Conservation (phyloP, 1,140 invertebrate genomes). For the Ostrea denselamellosa region DNA sequence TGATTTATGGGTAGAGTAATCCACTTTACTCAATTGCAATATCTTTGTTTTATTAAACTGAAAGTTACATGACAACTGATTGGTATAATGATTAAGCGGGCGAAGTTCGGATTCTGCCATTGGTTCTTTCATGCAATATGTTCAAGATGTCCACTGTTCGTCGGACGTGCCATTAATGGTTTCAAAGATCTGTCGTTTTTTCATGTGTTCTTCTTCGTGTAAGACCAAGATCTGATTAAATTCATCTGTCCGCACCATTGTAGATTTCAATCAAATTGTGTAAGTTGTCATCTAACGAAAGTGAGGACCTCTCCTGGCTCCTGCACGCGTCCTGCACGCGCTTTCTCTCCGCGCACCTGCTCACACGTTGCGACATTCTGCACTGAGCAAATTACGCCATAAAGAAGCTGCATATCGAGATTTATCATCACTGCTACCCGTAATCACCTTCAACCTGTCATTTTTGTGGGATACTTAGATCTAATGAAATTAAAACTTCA, state of each 20-base stretch:
- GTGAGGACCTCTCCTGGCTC: not conserved
- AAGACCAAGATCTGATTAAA: not conserved
- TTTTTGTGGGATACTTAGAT: not conserved
- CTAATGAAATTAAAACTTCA: slow-evolving; percentile 4
- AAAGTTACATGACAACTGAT: not conserved
- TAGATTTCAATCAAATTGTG: slow-evolving; percentile 34
- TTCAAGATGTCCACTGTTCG: not conserved
- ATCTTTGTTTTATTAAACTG: not conserved
- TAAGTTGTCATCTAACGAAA: slow-evolving; percentile 12
- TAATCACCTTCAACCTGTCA: not conserved
- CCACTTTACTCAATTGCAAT: too few species aligned
- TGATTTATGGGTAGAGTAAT: too few species aligned
- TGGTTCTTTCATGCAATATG: slow-evolving; percentile 7
- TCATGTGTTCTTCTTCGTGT: not conserved
- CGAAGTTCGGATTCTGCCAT: not conserved
- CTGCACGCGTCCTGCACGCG: slow-evolving; percentile 14
- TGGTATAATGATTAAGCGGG: too few species aligned
- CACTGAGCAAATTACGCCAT: not conserved
- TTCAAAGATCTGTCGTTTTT: not conserved
- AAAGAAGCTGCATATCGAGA: not conserved
- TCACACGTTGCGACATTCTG: slow-evolving; percentile 29
- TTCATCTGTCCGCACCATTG: slow-evolving; percentile 18
- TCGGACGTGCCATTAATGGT: not conserved
- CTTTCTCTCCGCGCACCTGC: slow-evolving; percentile 17
- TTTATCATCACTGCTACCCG: slow-evolving; percentile 4